Base-by-base conservation (phyloP, 2,888 invertebrate genomes). In the Opisthograptis luteolata region DNA sequence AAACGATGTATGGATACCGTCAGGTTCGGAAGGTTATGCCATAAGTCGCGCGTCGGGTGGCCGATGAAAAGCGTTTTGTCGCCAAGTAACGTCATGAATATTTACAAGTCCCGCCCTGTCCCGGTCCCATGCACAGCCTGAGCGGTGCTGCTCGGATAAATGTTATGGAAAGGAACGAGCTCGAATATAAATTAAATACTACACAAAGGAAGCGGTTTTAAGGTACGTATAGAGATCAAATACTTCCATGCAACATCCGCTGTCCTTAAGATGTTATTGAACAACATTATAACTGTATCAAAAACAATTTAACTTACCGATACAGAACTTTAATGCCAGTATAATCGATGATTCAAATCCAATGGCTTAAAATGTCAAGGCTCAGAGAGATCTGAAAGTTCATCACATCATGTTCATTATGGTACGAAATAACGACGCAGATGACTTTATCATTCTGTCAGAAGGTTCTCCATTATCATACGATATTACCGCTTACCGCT, bases 391-490 rank as follows among this genome's bases (percentile, higher is more conserved):
- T 79, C 83, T 68, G 79, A 86, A 87, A 85, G 87, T 87, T 87
- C 86, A 87, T 87, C 85, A 86, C 78, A 79, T 77, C 70, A 71
- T 77, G 79, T 81, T 86, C 82, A 87, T 87, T 87, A 86, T 80
- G 79, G 76, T 72, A 75, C 70, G 77, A 81, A 83, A 84, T 85
- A 84, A 82, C 77, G 78, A 80, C 68, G 70, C 67, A 79, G 81
- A 87, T 84, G 87, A 82, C 86, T 87, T 77, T 85, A 87, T 87
- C 85, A 81, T 83, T 85, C 78, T 79, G 69, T 58, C 61, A 58
- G 61, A 63, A 52, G 60, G 56, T 77, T 85, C 62, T 81, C 84
- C 84, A 85, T 81, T 84, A 70, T 74, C 63, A 63, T 64, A 76
- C 76, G 76, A 67, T 64, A 70, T 70, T 68, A 61, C 60, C 58